Base-by-base conservation (phyloP, 1,140 invertebrate genomes). In the Parapsyche elsis region DNA sequence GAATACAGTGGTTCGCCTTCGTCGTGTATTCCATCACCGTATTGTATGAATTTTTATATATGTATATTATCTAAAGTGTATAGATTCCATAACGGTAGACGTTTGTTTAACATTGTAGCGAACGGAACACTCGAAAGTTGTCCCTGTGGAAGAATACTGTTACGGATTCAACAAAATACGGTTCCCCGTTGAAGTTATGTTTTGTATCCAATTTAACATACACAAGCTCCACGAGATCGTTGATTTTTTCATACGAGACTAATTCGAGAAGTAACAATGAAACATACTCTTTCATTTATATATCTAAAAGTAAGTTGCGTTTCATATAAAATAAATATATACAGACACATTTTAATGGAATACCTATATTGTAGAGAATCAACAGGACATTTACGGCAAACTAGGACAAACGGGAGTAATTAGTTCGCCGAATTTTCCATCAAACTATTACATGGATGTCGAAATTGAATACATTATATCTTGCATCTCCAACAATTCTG, bases 381-480 rank as follows among this genome's bases (percentile, higher is more conserved):
- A 89, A 83, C 85, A 91, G 77, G 84, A 90, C 78, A 84, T 92
- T 59, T 88, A 87, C 24, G 91, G 92, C 0, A 82, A 76, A 85
- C 82, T 83, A 70, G 70, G 85, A 46, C 30, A 84, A 73, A 80
- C 84, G 83, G 85, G 86, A 76, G 76, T 87, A 78, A 79, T 84
- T 44, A 85, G 88, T 57, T 86, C 88, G 78, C 92, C 92, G 9
- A 92, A 92, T 85, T 93, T 93, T 83, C 93, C 93, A 0, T 87
- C 90, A 49, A 88, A 89, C 16, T 93, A 93, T 86, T 91, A 92
- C 0, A 87, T 90, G 10, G 92, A 93, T 83, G 88, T 92, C 80
- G 91, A 90, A 30, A 87, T 90, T 67, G 92, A 93, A 83, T 92
- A 93, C 80, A 85, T 92, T 1, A 88, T 93, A 24, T 90, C 87